These are phyloP conservation scores for Lathronympha strigana DNA, from an alignment of 2,888 invertebrate genomes.

Conservation along the genomic window DNA sequence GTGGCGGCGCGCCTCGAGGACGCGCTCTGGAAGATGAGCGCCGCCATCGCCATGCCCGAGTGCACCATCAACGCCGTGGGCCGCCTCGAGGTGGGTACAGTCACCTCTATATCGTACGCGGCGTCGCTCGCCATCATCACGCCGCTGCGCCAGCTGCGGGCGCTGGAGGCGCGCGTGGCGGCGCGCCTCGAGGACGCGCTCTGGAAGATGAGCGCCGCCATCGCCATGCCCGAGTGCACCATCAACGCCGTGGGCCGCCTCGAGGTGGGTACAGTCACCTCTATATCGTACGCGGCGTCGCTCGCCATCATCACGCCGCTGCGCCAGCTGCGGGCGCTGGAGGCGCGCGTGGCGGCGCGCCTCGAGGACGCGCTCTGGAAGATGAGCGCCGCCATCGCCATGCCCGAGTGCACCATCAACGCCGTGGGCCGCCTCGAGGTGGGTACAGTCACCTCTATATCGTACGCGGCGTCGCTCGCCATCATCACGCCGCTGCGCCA, in stretches of 20 bases:
- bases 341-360: slow-evolving; percentile 60
- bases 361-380: slow-evolving; percentile 75
- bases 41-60: slow-evolving; percentile 76
- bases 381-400: slow-evolving; percentile 72
- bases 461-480: slow-evolving; percentile 52
- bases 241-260: slow-evolving; percentile 73
- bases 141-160: slow-evolving; percentile 67
- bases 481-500: slow-evolving; percentile 57
- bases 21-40: slow-evolving; percentile 73
- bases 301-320: slow-evolving; percentile 49
- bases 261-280: slow-evolving; percentile 58
- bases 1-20: slow-evolving; percentile 69
- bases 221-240: slow-evolving; percentile 76
- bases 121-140: not conserved
- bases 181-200: slow-evolving; percentile 70
- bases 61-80: slow-evolving; percentile 73
- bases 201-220: slow-evolving; percentile 74
- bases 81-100: slow-evolving; percentile 67
- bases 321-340: slow-evolving; percentile 62
- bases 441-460: slow-evolving; percentile 44
- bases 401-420: slow-evolving; percentile 74
- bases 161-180: slow-evolving; percentile 56
- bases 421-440: slow-evolving; percentile 76
- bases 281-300: slow-evolving; percentile 57
- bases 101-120: slow-evolving; percentile 57